Percentiles rank a stretch among this genome's conserved stretches.
These are phyloP conservation scores for Parnassius orleans DNA, from an alignment of 2,888 invertebrate genomes.

Conservation along the genomic window DNA sequence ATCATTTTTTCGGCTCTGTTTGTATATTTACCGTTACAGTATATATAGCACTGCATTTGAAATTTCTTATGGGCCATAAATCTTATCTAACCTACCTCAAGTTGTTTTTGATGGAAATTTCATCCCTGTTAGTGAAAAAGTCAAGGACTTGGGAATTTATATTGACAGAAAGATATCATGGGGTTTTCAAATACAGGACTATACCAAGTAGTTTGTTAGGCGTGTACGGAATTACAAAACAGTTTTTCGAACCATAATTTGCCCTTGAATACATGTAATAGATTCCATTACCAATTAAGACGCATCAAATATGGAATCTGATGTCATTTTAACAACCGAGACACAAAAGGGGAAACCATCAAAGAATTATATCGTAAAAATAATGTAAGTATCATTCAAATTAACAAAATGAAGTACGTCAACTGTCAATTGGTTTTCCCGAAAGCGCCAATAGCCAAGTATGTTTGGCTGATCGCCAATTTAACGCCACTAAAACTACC, in stretches of 20 bases:
- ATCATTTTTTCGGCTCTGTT: no score
- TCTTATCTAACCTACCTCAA: no score
- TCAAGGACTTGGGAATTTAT: no score
- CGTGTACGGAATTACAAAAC: conserved; percentile 19
- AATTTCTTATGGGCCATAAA: no score
- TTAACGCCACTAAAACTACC: neutral
- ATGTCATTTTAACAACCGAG: conserved; percentile 7
- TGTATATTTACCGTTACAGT: no score
- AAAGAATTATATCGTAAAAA: neutral
- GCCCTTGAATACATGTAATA: conserved; percentile 16
- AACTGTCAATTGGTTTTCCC: conserved; percentile 7
- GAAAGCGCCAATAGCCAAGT: conserved; percentile 3
- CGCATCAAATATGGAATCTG: conserved; percentile 12
- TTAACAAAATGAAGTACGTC: no score
- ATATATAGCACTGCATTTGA: no score
- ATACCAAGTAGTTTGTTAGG: neutral
- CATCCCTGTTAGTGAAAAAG: no score
- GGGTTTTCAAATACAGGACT: no score
- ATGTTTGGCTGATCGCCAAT: conserved; percentile 10
- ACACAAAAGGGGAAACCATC: neutral
- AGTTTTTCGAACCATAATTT: conserved; percentile 15
- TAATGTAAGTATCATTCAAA: no score
- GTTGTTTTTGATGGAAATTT: no score
- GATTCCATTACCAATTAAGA: conserved; percentile 13
- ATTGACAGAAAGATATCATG: no score